Evolutionary conservation across 1,140 invertebrate species (phyloP), one percentile per base, ranked within the genome.

Genomic region (Hylaeus anthracinus): DNA sequence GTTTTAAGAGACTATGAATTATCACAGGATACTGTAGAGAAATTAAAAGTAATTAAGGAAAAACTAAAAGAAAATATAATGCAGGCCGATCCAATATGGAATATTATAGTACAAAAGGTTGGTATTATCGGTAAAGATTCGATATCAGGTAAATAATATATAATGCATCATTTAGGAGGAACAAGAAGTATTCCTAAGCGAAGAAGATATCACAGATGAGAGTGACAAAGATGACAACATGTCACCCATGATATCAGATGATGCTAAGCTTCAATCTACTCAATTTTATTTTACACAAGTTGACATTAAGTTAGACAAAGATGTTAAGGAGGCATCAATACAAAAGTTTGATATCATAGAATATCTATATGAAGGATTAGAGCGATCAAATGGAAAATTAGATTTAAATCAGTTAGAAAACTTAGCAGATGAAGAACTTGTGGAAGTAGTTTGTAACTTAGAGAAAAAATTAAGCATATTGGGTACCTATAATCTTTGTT

Each of bases 401-500:
- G 75, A 87, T 65, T 53, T 83, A 55, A 39, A 48, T 51, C 48
- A 85, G 41, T 81, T 91, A 15, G 77, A 87, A 43, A 77, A 82
- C 61, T 69, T 91, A 8, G 56, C 80, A 1, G 82, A 85, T 41
- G 43, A 78, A 43, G 82, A 91, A 72, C 37, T 88, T 37, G 10
- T 76, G 1, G 41, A 72, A 51, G 14, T 89, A 26, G 43, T 87
- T 5, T 45, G 82, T 37, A 72, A 88, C 45, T 84, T 91, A 41
- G 67, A 79, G 39, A 56, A 78, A 8, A 87, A 72, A 83, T 75
- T 90, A 14, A 87, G 76, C 76, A 15, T 53, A 5, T 74, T 84
- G 12, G 90, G 88, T 8, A 77, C 69, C 60, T 89, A 83, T 63
- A 89, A 91, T 86, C 41, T 91, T 6, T 90, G 88, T 71, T 79